Evolutionary conservation across 2,797 vertebrate genomes (phyloP), one percentile per base, ranked within the genome.

Genomic region (Poecilia wingei): DNA sequence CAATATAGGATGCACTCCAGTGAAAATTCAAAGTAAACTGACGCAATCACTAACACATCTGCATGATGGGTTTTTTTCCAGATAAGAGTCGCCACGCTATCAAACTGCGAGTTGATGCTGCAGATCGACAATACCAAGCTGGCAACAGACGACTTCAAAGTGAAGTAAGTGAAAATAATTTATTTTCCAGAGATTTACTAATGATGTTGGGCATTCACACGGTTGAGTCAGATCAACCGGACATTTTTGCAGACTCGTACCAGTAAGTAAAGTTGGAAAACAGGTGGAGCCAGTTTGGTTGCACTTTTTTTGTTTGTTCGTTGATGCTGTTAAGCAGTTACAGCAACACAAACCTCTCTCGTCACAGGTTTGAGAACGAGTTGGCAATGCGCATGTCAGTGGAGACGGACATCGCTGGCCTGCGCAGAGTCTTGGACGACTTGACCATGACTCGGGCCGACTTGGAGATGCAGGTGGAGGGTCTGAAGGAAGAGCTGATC

Each of bases 91-190:
- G 95, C 95, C 59, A 79, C 77, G 4, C 46, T 71, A 76, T 88
- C 92, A 78, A 96, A 96, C 3, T 91, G 93, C 80, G 90, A 82
- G 57, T 82, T 94, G 80, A 79, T 95, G 79, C 88, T 96, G 78
- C 92, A 95, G 83, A 95, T 96, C 0, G 95, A 96, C 79, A 96
- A 96, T 0, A 93, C 93, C 83, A 94, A 91, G 33, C 92, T 96
- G 79, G 95, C 95, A 7, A 90, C 88, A 1, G 95, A 96, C 8
- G 96, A 96, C 88, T 96, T 96, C 93, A 93, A 68, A 86, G 22
- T 94, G 79, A 96, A 96, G 95, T 96, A 61, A 94, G 95, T 92
- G 64, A 2, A 66, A 75, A 9, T 22, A 14, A 69, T 45, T 45
- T 45, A 36, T 14, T 70, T 28, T 28, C 2, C 3, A 45, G 2